Evolutionary conservation across 2,888 invertebrate genomes (phyloP).

Genomic region (Dilophus febrilis): DNA sequence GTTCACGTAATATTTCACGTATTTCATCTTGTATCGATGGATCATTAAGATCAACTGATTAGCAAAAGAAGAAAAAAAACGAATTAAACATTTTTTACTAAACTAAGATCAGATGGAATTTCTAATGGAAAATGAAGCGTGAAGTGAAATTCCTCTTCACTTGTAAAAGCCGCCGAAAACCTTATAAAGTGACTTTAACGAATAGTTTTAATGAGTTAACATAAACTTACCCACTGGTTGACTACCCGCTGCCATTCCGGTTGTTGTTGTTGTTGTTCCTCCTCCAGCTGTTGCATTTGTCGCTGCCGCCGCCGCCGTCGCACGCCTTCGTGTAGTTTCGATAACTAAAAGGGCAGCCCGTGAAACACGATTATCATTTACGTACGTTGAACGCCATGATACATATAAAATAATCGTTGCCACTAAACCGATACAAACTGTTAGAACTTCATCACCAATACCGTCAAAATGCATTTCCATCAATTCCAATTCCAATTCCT

Average conservation of each 20-base stretch:
- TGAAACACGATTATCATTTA: constrained; percentile 13
- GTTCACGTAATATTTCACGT: too few species aligned
- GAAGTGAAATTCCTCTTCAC: too few species aligned
- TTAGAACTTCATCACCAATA: constrained; percentile 51
- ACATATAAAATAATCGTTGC: constrained; percentile 37
- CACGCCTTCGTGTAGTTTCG: constrained; percentile 12
- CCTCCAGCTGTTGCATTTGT: too few species aligned
- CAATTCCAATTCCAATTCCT: too few species aligned
- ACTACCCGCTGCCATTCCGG: neutral
- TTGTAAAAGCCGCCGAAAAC: constrained; percentile 1
- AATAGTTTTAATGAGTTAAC: neutral
- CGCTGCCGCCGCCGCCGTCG: neutral
- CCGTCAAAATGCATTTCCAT: too few species aligned
- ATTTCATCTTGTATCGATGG: too few species aligned
- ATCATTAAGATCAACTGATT: too few species aligned
- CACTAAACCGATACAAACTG: constrained; percentile 46
- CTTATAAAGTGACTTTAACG: neutral
- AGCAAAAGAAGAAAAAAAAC: too few species aligned
- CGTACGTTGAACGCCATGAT: constrained; percentile 57
- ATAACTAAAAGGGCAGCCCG: constrained; percentile 14
- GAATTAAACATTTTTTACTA: too few species aligned
- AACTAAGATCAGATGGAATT: too few species aligned
- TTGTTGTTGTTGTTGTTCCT: too few species aligned
- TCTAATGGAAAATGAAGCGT: too few species aligned
- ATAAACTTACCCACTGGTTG: neutral